Evolutionary conservation across 2,113 vertebrate species (phyloP).

Genomic region (Paradoxurus hermaphroditus): DNA sequence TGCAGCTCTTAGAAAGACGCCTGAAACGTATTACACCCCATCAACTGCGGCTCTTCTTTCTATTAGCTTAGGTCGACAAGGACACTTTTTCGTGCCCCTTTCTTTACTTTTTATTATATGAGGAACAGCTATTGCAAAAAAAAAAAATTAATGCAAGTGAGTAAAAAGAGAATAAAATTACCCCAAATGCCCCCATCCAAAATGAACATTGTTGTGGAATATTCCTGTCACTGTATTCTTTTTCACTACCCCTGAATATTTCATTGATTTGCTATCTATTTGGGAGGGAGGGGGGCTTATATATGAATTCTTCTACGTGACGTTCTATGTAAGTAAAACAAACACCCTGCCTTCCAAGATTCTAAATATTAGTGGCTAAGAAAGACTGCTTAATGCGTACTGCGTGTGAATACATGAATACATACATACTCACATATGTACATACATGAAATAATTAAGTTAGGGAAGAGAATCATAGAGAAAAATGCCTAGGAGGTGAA

Average conservation of each 20-base stretch:
- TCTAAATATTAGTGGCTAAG: too few species aligned
- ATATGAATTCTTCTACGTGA: too few species aligned
- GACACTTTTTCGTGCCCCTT: not conserved
- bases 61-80: not conserved
- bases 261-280: too few species aligned
- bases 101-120: not conserved
- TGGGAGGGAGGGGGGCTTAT: too few species aligned
- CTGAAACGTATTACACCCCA: not conserved
- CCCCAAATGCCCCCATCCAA: not conserved
- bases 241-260: not conserved
- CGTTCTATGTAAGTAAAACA: not conserved
- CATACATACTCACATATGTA: too few species aligned
- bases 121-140: not conserved
- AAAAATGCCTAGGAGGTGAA: not conserved
- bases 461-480: not conserved
- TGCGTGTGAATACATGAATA: fast-evolving
- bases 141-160: not conserved
- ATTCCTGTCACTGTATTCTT: not conserved
- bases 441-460: not conserved
- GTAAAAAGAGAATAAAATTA: not conserved
- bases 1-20: too few species aligned
- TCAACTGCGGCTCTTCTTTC: not conserved
- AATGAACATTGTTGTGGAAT: not conserved
- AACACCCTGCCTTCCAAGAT: not conserved
- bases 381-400: not conserved